Evolutionary conservation across 2,797 vertebrate species (phyloP).

Genomic region (Rhincodon typus): DNA sequence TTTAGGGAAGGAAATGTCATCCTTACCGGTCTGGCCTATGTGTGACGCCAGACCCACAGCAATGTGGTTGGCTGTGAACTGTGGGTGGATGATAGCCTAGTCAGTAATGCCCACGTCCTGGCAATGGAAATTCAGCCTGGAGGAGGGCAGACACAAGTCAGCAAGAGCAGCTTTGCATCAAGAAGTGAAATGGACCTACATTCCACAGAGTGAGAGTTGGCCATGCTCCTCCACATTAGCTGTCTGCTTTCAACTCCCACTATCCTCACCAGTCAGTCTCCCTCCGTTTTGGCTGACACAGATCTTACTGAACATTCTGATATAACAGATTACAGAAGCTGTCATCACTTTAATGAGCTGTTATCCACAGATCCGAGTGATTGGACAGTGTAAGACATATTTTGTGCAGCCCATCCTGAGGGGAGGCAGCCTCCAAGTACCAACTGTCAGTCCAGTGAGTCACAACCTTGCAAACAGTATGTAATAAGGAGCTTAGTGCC

Average conservation of each 20-base stretch:
- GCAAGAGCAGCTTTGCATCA: no score
- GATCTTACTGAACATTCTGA: not conserved
- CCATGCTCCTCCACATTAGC: not conserved
- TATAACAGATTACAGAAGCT: not conserved
- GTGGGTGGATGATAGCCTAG: no score
- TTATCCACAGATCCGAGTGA: not conserved
- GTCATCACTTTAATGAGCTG: not conserved
- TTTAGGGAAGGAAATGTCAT: no score
- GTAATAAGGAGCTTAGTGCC: not conserved
- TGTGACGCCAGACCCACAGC: no score
- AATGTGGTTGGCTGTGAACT: no score
- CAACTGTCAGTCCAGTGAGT: not conserved
- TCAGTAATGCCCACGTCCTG: no score
- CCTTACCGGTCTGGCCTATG: no score
- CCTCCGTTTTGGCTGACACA: not conserved
- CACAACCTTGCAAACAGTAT: not conserved
- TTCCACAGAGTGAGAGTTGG: not conserved
- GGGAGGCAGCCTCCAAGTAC: not conserved
- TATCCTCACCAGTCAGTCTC: not conserved
- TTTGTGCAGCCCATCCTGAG: not conserved
- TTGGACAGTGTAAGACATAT: not conserved
- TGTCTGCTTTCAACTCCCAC: not conserved
- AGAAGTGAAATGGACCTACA: no score
- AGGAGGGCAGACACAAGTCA: not conserved
- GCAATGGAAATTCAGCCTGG: not conserved